Evolutionary conservation across 2,888 invertebrate genomes (phyloP), one percentile per base, ranked within the genome.

Genomic region (Coelopa pilipes): DNA sequence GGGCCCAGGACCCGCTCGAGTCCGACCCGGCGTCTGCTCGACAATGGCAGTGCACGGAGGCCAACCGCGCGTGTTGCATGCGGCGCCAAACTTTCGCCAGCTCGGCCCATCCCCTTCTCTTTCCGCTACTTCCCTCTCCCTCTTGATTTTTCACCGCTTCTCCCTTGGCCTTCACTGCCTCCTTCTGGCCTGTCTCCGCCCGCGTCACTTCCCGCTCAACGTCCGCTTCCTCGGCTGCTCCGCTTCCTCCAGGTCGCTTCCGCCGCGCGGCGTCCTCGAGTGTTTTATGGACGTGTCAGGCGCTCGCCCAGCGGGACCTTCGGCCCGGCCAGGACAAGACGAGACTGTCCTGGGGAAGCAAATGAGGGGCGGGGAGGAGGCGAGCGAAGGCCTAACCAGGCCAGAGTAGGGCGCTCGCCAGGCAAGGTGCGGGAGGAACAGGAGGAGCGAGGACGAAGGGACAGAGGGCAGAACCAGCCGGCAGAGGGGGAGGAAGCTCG

Each of bases 241-340:
- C 34, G 62, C 34, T 45, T 62, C 46, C 46, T n/a, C 7, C 34
- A 34, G 34, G 34, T n/a, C n/a, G n/a, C n/a, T n/a, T n/a, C 34
- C 34, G 34, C 7, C 34, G 34, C 7, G 2, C 34, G 34, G 34
- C 34, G 34, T 34, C 34, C 34, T 34, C 34, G 34, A 34, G 34
- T 34, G 15, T 66, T 66, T 62, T 62, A 62, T 66, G 49, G 15
- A 66, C 66, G 66, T 66, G 66, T 66, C 66, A 66, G 66, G 17
- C 66, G 66, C 15, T 21, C 24, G 50, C 50, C 19, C 53, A n/a
- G 53, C 53, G 53, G 53, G n/a, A 53, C 13, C 53, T 53, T 53
- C 10, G 53, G n/a, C n/a, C 53, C 53, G 7, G 53, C 53, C n/a
- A n/a, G n/a, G n/a, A n/a, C n/a, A n/a, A n/a, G n/a, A n/a, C n/a